Evolutionary conservation across 2,797 vertebrate species (phyloP).

Genomic region (Momotus momota): DNA sequence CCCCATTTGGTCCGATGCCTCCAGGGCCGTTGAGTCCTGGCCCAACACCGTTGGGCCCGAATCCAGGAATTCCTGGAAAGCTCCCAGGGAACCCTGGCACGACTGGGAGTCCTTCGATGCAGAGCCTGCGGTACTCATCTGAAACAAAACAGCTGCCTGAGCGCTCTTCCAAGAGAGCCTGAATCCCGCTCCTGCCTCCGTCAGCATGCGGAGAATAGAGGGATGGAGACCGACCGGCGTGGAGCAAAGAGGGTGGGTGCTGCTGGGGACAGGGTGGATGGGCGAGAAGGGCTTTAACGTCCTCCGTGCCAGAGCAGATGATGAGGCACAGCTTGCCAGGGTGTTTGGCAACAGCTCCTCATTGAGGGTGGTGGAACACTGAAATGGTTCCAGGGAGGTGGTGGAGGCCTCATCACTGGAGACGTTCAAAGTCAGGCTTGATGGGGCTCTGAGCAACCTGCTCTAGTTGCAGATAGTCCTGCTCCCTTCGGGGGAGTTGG

Average conservation of each 20-base stretch:
- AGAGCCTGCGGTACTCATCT: conserved; percentile 91
- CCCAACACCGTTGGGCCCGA: conserved; percentile 54
- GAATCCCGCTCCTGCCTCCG: neutral
- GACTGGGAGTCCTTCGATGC: conserved; percentile 84
- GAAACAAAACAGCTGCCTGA: neutral
- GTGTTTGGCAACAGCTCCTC: neutral
- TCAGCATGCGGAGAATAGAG: neutral
- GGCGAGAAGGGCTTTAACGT: neutral
- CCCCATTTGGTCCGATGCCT: conserved; percentile 58
- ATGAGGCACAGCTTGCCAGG: neutral
- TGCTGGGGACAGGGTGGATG: neutral
- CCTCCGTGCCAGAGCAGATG: neutral
- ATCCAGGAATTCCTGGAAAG: conserved; percentile 65
- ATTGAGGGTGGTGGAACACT: too few species aligned
- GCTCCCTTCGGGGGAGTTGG: too few species aligned
- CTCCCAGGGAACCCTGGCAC: conserved; percentile 65
- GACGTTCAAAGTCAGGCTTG: too few species aligned
- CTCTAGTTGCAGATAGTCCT: too few species aligned
- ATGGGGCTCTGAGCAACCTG: too few species aligned
- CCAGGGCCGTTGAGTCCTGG: conserved; percentile 63
- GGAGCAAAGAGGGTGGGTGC: neutral
- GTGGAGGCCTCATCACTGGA: too few species aligned
- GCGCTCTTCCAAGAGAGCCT: neutral
- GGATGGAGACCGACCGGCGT: neutral
- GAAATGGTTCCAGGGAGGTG: too few species aligned